phyloP scores from a whole-genome alignment of 2,113 vertebrate genomes.

The Hiodon alosoides region DNA sequence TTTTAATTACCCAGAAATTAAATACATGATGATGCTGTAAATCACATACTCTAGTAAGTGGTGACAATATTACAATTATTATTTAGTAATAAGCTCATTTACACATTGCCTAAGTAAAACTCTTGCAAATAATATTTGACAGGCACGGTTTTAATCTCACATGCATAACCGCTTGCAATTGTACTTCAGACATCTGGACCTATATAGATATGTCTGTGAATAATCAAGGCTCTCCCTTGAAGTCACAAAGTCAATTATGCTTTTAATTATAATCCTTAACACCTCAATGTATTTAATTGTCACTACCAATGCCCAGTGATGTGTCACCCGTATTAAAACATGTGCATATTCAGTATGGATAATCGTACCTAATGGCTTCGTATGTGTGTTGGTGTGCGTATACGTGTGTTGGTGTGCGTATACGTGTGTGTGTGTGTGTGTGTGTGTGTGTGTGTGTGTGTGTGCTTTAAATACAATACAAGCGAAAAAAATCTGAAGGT shows the following conservation, averaged over 20 bases:
- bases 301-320: constrained; percentile 14
- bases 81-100: not conserved
- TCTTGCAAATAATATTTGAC: not conserved
- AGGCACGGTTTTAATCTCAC: not conserved
- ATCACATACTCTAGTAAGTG: not conserved
- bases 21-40: not conserved
- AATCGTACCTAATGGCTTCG: not conserved
- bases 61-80: constrained; percentile 2
- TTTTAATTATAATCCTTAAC: constrained; percentile 13
- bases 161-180: not conserved
- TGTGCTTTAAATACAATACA: no score
- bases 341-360: not conserved
- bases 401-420: no score
- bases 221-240: not conserved
- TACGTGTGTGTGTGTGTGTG: no score
- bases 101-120: not conserved
- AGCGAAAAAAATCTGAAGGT: no score
- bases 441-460: no score
- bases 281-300: constrained; percentile 16
- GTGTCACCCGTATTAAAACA: constrained; percentile 13
- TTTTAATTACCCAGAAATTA: no score
- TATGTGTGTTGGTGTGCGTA: not conserved
- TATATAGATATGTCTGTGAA: constrained; percentile 17
- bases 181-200: not conserved
- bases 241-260: constrained; percentile 2